Percentiles rank a stretch among this genome's conserved stretches.
phyloP scores from a whole-genome alignment of 2,888 invertebrate genomes.

The Diplolepis rosae region DNA sequence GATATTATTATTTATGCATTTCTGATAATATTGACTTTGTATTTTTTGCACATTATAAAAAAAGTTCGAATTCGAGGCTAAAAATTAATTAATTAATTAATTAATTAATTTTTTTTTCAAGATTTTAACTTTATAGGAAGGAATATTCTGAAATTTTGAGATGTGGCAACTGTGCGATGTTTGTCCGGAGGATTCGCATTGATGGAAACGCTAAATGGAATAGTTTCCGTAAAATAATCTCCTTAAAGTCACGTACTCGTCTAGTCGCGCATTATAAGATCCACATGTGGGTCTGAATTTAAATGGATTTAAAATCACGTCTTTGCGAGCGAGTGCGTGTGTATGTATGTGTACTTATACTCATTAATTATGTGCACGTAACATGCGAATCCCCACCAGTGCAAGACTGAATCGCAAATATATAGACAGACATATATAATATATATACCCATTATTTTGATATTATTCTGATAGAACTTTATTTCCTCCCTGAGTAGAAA shows the following conservation, averaged over 20 bases:
- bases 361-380: not conserved
- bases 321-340: not conserved
- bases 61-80: too few relatives aligned
- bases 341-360: not conserved
- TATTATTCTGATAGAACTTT: too few relatives aligned
- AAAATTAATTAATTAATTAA: not conserved
- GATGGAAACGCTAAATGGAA: not conserved
- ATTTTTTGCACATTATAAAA: too few relatives aligned
- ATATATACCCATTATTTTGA: too few relatives aligned
- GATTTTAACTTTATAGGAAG: not conserved
- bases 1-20: not conserved
- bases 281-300: constrained; percentile 1
- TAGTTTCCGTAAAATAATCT: constrained; percentile 5
- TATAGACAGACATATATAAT: too few relatives aligned
- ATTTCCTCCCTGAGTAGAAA: too few relatives aligned
- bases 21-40: not conserved
- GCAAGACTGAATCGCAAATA: not conserved
- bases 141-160: not conserved
- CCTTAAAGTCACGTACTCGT: constrained; percentile 15
- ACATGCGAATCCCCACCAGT: not conserved
- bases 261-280: constrained; percentile 9
- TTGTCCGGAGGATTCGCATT: not conserved
- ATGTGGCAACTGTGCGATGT: not conserved
- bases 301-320: constrained; percentile 11
- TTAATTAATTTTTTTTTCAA: too few relatives aligned